Conservation (phyloP, 1,140 invertebrate genomes). For the Zeugodacus cucurbitae region DNA sequence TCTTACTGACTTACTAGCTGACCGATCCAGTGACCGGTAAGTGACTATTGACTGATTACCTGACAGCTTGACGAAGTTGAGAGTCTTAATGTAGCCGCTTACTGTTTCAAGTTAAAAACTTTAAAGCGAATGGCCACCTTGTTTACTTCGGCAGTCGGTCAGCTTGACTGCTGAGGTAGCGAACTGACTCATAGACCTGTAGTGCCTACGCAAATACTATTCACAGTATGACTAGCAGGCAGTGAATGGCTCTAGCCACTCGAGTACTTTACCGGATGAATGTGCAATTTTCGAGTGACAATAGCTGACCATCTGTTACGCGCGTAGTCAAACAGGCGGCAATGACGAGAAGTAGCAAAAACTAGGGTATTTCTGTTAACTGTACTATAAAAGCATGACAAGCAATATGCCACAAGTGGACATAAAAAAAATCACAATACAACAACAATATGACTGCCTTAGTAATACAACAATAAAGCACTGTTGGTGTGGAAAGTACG, state of each 20-base stretch:
- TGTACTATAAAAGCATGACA: neutral
- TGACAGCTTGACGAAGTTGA: neutral
- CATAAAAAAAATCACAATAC: neutral
- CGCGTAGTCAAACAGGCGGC: neutral
- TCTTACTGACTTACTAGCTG: too few relatives aligned
- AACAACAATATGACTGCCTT: neutral
- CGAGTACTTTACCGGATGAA: neutral
- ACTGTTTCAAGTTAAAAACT: neutral
- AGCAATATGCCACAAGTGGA: neutral
- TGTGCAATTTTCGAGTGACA: constrained; percentile 1
- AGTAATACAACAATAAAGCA: neutral
- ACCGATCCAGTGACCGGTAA: neutral
- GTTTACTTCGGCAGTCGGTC: neutral
- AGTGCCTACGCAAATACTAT: neutral
- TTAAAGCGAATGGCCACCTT: neutral
- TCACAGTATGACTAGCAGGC: neutral
- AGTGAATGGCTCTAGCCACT: neutral
- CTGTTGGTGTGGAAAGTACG: neutral
- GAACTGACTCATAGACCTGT: neutral
- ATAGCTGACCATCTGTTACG: constrained; percentile 43
- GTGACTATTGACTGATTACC: neutral
- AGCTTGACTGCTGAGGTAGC: neutral
- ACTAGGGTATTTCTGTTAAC: neutral
- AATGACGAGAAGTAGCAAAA: too few relatives aligned
- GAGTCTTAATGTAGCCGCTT: too few relatives aligned